Evolutionary conservation across 2,888 invertebrate genomes (phyloP).

Genomic region (Volucella zonaria): DNA sequence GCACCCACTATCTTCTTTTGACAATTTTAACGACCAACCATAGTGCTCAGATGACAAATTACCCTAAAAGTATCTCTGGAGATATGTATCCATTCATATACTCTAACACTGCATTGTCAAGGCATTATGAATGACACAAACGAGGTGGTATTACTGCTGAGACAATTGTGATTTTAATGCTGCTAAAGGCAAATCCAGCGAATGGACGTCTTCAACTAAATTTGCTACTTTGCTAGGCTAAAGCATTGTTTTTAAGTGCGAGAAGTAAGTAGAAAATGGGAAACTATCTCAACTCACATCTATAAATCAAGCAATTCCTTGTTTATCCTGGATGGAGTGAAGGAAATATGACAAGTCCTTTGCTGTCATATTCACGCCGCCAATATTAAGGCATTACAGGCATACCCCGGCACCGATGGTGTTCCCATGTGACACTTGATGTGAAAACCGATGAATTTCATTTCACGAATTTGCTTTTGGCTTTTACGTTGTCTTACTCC

Average conservation of each 20-base stretch:
- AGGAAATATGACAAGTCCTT: no score
- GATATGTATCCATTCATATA: background rate
- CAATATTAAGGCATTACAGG: background rate
- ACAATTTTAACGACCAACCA: slow-evolving; percentile 19
- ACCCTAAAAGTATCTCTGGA: slow-evolving; percentile 5
- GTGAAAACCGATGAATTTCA: background rate
- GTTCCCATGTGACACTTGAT: background rate
- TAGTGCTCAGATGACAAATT: slow-evolving; percentile 20
- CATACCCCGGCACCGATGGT: background rate
- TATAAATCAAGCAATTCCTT: no score
- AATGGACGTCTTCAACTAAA: background rate
- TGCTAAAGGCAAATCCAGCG: background rate
- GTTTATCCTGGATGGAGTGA: no score
- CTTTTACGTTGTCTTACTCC: background rate
- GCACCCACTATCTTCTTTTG: slow-evolving; percentile 1
- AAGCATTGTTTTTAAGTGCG: no score
- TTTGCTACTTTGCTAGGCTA: background rate
- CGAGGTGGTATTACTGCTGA: background rate
- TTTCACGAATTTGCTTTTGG: background rate
- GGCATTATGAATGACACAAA: background rate
- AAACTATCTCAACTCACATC: no score
- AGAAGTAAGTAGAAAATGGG: no score
- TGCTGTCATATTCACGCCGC: background rate
- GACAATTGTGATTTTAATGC: slow-evolving; percentile 5
- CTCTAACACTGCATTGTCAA: background rate